A percentile compares a stretch with the other conserved stretches of the same genome.
Conservation (phyloP, 2,888 invertebrate genomes). For the Chymomyza fuscimana region DNA sequence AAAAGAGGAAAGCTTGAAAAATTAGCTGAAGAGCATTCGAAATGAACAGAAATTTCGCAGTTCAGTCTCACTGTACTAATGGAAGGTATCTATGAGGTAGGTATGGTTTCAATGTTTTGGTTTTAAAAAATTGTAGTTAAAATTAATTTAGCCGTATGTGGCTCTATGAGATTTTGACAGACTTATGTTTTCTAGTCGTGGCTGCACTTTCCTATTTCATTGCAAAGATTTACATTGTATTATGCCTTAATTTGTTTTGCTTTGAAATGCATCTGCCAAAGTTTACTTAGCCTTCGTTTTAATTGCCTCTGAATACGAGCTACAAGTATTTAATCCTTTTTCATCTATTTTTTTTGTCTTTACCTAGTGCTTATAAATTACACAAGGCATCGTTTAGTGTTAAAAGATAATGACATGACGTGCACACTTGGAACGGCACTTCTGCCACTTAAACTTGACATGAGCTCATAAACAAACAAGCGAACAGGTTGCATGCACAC, state of each 20-base stretch:
- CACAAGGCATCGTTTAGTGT: constrained; percentile 20
- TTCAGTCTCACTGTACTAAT: no score
- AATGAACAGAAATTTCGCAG: no score
- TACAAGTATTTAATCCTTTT: not conserved
- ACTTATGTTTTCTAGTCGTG: no score
- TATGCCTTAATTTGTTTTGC: not conserved
- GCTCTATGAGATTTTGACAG: no score
- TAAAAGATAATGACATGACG: constrained; percentile 52
- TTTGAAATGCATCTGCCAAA: not conserved
- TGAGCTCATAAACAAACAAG: constrained; percentile 56
- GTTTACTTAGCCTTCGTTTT: not conserved
- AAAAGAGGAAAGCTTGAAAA: no score
- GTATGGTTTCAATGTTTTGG: no score
- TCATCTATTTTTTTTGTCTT: not conserved
- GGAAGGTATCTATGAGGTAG: no score
- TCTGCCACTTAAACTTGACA: constrained; percentile 37
- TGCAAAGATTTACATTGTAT: not conserved
- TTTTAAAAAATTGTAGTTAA: no score
- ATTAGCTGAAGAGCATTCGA: no score
- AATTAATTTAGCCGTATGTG: no score
- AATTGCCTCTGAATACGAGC: not conserved
- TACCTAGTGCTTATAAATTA: constrained; percentile 37
- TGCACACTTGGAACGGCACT: constrained; percentile 49
- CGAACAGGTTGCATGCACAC: constrained; percentile 39
- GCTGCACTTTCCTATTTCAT: not conserved